These are phyloP conservation scores for Pocillopora grandis DNA, from an alignment of 92 coral and sea anemone genomes.

Conservation along the genomic window DNA sequence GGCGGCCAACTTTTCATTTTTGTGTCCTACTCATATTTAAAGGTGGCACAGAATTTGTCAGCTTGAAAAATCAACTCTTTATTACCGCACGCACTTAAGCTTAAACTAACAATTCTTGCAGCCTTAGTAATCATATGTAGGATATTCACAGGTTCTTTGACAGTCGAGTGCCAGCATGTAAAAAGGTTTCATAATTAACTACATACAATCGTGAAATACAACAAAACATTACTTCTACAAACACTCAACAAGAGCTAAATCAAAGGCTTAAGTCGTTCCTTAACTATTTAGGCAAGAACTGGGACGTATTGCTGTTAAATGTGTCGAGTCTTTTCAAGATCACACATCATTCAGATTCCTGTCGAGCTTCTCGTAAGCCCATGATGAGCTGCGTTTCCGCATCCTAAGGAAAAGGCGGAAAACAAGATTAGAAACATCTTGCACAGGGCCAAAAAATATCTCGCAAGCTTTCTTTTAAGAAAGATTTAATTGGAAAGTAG, in stretches of 20 bases:
- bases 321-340: constrained; percentile 8
- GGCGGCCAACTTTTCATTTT: too few species aligned
- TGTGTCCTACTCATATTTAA: too few species aligned
- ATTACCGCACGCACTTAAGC: too few species aligned
- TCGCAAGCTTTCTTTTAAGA: background rate
- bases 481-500: background rate
- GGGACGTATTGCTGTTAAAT: constrained; percentile 21
- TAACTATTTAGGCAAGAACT: constrained; percentile 40
- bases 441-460: background rate
- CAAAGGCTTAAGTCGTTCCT: background rate
- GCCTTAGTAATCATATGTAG: too few species aligned
- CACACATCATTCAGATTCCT: constrained; percentile 8
- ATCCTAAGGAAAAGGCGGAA: constrained; percentile 68
- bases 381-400: constrained; percentile 44
- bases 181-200: too few species aligned
- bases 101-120: too few species aligned
- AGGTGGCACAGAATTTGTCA: too few species aligned
- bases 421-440: constrained; percentile 40
- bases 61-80: too few species aligned
- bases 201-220: background rate
- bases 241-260: background rate
- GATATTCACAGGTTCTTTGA: too few species aligned
- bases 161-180: too few species aligned
- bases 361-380: constrained; percentile 18
- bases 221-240: background rate